phyloP scores from a whole-genome alignment of 2,888 invertebrate species.

The Pogonocherus hispidulus region DNA sequence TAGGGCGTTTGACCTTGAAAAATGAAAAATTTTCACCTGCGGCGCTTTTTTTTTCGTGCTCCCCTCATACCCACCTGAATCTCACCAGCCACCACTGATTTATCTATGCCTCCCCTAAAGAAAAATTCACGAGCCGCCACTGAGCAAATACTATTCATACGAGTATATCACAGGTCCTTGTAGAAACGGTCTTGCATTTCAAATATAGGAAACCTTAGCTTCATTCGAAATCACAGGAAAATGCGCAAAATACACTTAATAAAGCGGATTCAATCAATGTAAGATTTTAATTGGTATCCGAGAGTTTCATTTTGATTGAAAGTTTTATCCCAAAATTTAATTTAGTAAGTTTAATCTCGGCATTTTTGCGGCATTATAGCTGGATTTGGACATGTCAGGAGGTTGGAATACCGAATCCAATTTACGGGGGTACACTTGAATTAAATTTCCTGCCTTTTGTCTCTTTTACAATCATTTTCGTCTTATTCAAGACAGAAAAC shows the following conservation, averaged over 20 bases:
- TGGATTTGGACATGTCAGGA: conserved; percentile 3
- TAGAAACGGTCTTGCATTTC: too few relatives aligned
- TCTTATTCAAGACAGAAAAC: too few relatives aligned
- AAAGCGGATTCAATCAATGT: conserved; percentile 4
- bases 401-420: conserved; percentile 17
- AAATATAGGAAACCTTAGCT: not conserved
- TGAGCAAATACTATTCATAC: too few relatives aligned
- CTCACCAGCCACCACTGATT: too few relatives aligned
- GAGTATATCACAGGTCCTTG: too few relatives aligned
- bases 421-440: conserved; percentile 17
- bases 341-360: conserved; percentile 11
- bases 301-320: conserved; percentile 24
- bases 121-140: too few relatives aligned
- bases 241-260: not conserved
- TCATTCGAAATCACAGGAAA: not conserved
- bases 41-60: too few relatives aligned
- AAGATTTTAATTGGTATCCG: conserved; percentile 18
- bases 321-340: conserved; percentile 23
- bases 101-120: too few relatives aligned
- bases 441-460: conserved; percentile 3
- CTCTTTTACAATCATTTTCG: too few relatives aligned
- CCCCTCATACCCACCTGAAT: too few relatives aligned
- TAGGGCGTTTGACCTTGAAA: too few relatives aligned
- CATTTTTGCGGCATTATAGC: not conserved
- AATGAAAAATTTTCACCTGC: too few relatives aligned